Evolutionary conservation across 2,888 invertebrate genomes (phyloP), one percentile per base, ranked within the genome.

Genomic region (Tortricodes alternella): DNA sequence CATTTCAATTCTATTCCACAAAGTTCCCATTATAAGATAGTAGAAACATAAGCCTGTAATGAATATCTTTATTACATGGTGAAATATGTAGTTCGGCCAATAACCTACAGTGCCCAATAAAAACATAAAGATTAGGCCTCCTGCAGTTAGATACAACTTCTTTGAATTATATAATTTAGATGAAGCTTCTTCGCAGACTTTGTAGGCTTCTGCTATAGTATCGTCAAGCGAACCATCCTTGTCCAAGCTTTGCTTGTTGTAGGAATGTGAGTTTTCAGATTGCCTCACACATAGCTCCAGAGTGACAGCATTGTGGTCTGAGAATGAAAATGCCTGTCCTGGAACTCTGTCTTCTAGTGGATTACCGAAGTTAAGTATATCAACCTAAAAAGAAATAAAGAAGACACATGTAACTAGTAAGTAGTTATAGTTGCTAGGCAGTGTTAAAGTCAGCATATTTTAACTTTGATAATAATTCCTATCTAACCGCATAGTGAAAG

Each of bases 241-340:
- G 52, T 67, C 44, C 46, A 74, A 67, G 11, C 65, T 70, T 51
- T 66, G 53, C 3, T 48, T 58, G 0, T 38, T 41, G 52, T 71
- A 3, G 7, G 19, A 19, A 21, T 4, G 5, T 0, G 37, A 75
- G 15, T 59, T 58, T 5, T 65, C 64, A 0, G 62, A 60, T 9
- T 66, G 65, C 52, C 64, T 76, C 0, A 88, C 41, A 23, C 65
- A 66, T 6, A 93, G 53, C 64, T 87, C 92, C 5, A 95, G 92
- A 59, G 92, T 83, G 5, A 98, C 94, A 9, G 96, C 97, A 83
- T 98, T 97, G 78, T 98, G 98, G 80, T 98, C 98, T 0, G 98
- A 97, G 82, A 94, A 97, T 68, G 97, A 97, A 69, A 94, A 96
- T 49, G 89, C 75, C 62, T 92, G 85, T 16, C 92, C 93, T 0